Evolutionary conservation across 1,140 invertebrate genomes (phyloP), one percentile per base, ranked within the genome.

Genomic region (Drosophila ficusphila): DNA sequence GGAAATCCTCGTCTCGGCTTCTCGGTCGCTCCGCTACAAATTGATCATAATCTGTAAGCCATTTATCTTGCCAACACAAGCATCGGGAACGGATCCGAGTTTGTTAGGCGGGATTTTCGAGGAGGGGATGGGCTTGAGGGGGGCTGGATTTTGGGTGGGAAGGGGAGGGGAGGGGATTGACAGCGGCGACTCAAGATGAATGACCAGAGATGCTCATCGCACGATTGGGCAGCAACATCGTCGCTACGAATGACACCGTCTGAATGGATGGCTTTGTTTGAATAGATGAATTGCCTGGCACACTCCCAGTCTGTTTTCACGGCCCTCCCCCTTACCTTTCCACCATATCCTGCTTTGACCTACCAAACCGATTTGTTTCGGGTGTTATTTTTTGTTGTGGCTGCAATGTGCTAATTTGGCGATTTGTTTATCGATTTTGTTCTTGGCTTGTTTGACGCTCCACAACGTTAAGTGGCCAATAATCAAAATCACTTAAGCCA

Each of bases 371-470:
- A 74, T 64, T 74, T 57, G 29, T 57, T 58, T 54, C 16, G 23
- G 7, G 41, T 56, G 72, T 31, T 39, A 46, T 33, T 38, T 39
- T 58, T 57, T 31, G 51, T 48, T 72, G 64, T 36, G 39, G 31
- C 49, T 51, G 44, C 36, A 12, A 77, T 71, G 69, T 88, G 83
- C 82, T 88, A 88, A 88, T 88, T 88, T 88, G 77, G 83, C 83
- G 82, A 88, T 88, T 88, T 88, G 82, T 88, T 89, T 88, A 88
- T 88, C 83, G 82, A 88, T 88, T 88, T 88, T 49, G 68, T 57
- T 54, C 33, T 79, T 54, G 39, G 71, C 65, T 71, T 58, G 44
- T 61, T 79, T 65, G 61, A 42, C 51, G 56, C 56, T 64, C 75
- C 58, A 27, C 36, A 39, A 65, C 74, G 65, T 78, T 88, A 82